These are phyloP conservation scores for Patella vulgata DNA, from an alignment of 1,140 invertebrate genomes.

Conservation along the genomic window DNA sequence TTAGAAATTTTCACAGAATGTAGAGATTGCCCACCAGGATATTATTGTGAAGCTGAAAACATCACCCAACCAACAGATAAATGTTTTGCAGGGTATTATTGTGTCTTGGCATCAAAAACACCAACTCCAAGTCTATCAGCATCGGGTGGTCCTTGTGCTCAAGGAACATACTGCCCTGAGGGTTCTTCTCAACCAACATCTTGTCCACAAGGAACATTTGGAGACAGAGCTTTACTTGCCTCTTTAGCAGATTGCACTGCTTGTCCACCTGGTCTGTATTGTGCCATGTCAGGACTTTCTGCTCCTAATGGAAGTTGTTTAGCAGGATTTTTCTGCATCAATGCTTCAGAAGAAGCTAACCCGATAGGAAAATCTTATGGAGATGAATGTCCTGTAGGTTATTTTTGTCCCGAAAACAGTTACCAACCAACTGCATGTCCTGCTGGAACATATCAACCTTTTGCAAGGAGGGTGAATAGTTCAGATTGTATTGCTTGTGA, in stretches of 20 bases:
- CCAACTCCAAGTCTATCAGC: conserved; percentile 41
- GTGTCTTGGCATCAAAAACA: conserved; percentile 45
- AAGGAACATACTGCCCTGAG: conserved; percentile 57
- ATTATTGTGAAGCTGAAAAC: conserved; percentile 56
- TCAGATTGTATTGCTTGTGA: conserved; percentile 54
- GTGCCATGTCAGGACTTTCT: conserved; percentile 47
- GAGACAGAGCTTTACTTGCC: conserved; percentile 45
- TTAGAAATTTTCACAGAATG: conserved; percentile 54
- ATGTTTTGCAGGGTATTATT: conserved; percentile 59
- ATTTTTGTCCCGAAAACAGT: conserved; percentile 56
- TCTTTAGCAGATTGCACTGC: conserved; percentile 52
- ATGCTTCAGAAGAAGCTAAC: conserved; percentile 55
- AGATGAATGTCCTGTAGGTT: conserved; percentile 57
- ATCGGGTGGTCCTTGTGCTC: conserved; percentile 52
- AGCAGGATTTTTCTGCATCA: conserved; percentile 59
- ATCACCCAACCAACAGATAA: conserved; percentile 53
- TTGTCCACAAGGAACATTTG: conserved; percentile 62
- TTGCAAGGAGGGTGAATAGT: conserved; percentile 37
- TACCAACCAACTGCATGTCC: conserved; percentile 53
- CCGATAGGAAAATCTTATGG: conserved; percentile 56
- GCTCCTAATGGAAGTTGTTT: conserved; percentile 54
- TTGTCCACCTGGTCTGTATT: conserved; percentile 59
- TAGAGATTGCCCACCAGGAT: conserved; percentile 49
- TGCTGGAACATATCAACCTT: conserved; percentile 59
- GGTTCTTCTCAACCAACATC: conserved; percentile 44